A percentile compares a stretch with the other conserved stretches of the same genome.
Evolutionary conservation across 2,797 vertebrate genomes (phyloP).

Genomic region (Cheirogaleus major): DNA sequence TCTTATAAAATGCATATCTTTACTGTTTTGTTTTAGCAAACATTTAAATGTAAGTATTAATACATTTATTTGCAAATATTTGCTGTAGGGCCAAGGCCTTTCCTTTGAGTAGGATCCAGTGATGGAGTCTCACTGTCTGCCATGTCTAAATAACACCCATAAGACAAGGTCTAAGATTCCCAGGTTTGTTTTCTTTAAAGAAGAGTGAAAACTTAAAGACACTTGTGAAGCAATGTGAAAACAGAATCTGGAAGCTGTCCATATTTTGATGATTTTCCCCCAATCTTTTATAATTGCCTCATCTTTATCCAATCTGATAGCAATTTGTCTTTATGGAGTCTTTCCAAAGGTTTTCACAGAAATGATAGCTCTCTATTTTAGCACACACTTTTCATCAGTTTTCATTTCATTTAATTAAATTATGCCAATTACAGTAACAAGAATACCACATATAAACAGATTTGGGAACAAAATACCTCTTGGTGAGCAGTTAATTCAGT

Average conservation of each 20-base stretch:
- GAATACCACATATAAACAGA: conserved; percentile 20
- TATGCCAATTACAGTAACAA: conserved; percentile 32
- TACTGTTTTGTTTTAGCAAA: neutral
- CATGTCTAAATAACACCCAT: neutral
- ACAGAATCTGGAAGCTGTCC: conserved; percentile 29
- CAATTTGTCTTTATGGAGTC: conserved; percentile 53
- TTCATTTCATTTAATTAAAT: conserved; percentile 65
- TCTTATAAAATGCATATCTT: neutral
- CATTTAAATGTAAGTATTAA: neutral
- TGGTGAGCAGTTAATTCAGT: neutral
- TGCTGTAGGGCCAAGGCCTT: neutral
- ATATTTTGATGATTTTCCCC: conserved; percentile 9
- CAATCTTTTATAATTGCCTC: conserved; percentile 43
- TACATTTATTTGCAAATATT: neutral
- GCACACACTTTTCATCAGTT: conserved; percentile 41
- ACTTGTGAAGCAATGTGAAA: neutral
- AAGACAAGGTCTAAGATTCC: neutral
- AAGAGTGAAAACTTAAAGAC: conserved; percentile 37
- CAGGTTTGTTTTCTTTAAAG: conserved; percentile 24
- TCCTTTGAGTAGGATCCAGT: neutral
- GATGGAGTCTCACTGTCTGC: neutral
- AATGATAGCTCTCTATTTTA: conserved; percentile 43
- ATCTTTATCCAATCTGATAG: conserved; percentile 51
- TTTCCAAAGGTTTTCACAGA: conserved; percentile 56
- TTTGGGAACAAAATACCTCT: neutral